Evolutionary conservation across 2,888 invertebrate species (phyloP).

Genomic region (Drosophila dives): DNA sequence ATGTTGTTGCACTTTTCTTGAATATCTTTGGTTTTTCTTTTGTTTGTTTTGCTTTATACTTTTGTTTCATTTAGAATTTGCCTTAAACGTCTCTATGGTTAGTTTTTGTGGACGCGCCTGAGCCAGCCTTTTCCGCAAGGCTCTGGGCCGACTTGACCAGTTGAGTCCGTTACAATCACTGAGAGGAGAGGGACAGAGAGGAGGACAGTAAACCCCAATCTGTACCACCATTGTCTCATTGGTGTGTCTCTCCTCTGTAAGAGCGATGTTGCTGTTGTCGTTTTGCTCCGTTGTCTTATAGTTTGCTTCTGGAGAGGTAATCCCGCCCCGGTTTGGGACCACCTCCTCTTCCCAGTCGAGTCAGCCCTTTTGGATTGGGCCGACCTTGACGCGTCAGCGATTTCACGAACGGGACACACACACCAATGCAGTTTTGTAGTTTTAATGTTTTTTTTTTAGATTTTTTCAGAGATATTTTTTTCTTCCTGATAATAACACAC

Average conservation of each 20-base stretch:
- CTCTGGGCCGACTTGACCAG: constrained; percentile 1
- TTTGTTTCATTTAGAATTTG: constrained; percentile 80
- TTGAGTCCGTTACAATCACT: not conserved
- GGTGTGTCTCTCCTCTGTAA: not conserved
- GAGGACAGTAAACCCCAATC: not conserved
- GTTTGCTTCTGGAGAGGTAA: constrained; percentile 5
- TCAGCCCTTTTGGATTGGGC: not conserved
- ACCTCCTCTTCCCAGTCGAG: constrained; percentile 19
- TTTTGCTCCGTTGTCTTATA: not conserved
- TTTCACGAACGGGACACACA: constrained; percentile 82
- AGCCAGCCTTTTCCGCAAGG: constrained; percentile 19
- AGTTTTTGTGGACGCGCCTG: constrained; percentile 73
- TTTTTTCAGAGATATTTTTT: constrained; percentile 63
- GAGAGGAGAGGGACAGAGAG: not conserved
- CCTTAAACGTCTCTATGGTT: constrained; percentile 82
- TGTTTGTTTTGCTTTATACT: constrained; percentile 53
- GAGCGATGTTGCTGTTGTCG: not conserved
- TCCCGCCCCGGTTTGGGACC: constrained; percentile 2
- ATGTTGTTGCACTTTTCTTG: constrained; percentile 63
- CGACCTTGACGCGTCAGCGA: constrained; percentile 68
- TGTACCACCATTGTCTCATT: not conserved
- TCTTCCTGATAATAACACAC: constrained; percentile 64
- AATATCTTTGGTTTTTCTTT: constrained; percentile 64
- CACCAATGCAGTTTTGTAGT: constrained; percentile 76
- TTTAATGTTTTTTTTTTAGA: constrained; percentile 68